Base-by-base conservation (phyloP, 2,797 vertebrate species). In the Sparidentex hasta region DNA sequence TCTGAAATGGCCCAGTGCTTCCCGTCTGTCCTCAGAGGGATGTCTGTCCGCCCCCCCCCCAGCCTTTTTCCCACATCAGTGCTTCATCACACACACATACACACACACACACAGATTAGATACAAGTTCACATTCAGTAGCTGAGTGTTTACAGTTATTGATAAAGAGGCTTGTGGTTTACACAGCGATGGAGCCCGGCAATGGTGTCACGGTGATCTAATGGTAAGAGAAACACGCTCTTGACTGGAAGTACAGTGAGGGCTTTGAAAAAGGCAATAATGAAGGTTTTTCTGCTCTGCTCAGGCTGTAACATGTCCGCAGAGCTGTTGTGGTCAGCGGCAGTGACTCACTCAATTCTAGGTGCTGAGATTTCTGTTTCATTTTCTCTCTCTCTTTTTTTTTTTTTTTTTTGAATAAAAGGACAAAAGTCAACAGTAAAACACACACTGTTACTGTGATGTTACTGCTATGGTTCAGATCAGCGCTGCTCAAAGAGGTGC, bases 81-180 rank as follows among this genome's bases (percentile, higher is more conserved):
- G 21, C 48, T 58, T 61, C 12, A 20, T 3, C 21, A 5, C 33
- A 33, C 25, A 27, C 70, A 64, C 23, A 76, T 12, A 61, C 56
- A 65, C n/a, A 71, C 44, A 61, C 7, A 9, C 43, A 25, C 11
- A 4, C n/a, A n/a, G 63, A 88, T 87, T 29, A 76, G 87, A 87
- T 76, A 63, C 65, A 54, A 64, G 64, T 78, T 84, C 43, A 65
- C 56, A 74, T 84, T 78, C 68, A 87, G 62, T 72, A 57, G 69
- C 75, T 55, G 43, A 71, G 76, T 84, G 74, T 86, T 83, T 80
- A 68, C 47, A 63, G 7, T 85, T 67, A 83, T 81, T 76, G 85
- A 89, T 83, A 70, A 85, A 85, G 59, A 69, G 47, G 38, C 59
- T 70, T 75, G 73, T 69, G 82, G 86, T 76, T 61, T 50, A 18